These are phyloP conservation scores for Vicugna pacos DNA, from an alignment of 2,113 vertebrate genomes.

Conservation along the genomic window DNA sequence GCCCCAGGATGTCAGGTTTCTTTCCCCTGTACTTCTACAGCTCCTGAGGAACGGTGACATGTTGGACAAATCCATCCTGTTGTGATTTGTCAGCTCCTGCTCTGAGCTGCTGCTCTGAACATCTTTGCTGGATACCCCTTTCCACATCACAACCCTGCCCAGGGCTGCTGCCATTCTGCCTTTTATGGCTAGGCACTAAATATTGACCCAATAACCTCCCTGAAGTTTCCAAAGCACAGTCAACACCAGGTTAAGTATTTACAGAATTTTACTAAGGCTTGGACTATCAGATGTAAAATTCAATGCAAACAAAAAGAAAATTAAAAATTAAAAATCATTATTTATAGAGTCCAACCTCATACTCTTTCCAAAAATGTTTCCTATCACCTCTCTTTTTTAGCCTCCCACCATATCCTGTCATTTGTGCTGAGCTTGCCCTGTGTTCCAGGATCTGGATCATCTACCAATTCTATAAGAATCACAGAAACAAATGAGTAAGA, in stretches of 20 bases:
- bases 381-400: neutral
- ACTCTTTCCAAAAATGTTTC: neutral
- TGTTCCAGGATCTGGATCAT: neutral
- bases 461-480: neutral
- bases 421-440: neutral
- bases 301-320: neutral
- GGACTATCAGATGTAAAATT: neutral
- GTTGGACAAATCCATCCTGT: neutral
- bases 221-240: neutral
- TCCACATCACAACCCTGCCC: neutral
- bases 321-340: neutral
- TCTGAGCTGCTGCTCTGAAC: neutral
- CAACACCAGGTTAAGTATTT: neutral
- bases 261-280: neutral
- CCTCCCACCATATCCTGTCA: fast-evolving
- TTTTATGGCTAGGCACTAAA: neutral
- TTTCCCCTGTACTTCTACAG: neutral
- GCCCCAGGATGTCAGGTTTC: neutral
- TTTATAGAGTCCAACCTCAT: neutral
- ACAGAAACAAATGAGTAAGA: neutral
- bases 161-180: neutral
- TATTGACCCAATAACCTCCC: neutral
- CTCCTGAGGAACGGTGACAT: constrained; percentile 26
- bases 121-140: neutral
- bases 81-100: neutral